Evolutionary conservation across 2,797 vertebrate species (phyloP).

Genomic region (Crax fasciolata): DNA sequence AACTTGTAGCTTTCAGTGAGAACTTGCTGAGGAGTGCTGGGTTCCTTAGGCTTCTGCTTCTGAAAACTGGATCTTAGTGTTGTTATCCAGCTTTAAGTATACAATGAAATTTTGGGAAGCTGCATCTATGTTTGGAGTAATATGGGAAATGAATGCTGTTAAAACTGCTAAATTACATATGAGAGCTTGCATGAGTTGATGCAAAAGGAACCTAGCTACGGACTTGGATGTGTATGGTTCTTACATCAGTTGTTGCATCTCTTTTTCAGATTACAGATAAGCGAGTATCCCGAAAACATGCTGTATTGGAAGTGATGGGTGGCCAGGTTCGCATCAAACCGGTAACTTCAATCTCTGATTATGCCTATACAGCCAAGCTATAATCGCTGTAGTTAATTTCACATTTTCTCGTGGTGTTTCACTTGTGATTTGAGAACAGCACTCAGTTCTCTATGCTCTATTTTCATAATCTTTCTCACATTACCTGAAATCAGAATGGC

Average conservation of each 20-base stretch:
- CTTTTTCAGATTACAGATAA: slow-evolving; percentile 83
- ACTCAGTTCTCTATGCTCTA: neutral
- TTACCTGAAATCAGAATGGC: too few species aligned
- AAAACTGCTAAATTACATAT: neutral
- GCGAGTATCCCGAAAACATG: slow-evolving; percentile 88
- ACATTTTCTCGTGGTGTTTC: neutral
- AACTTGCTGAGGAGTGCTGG: neutral
- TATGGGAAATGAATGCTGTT: neutral
- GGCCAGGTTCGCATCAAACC: slow-evolving; percentile 88
- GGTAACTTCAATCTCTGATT: slow-evolving; percentile 69
- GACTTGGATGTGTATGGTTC: neutral
- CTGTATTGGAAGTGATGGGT: slow-evolving; percentile 84
- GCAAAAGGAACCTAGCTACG: neutral
- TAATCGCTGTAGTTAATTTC: too few species aligned
- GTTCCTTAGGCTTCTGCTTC: neutral
- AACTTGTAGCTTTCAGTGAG: neutral
- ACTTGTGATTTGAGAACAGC: neutral
- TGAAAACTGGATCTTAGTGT: neutral
- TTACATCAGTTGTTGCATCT: neutral
- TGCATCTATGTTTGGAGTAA: neutral
- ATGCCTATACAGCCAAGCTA: neutral
- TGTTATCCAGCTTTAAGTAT: rapidly evolving
- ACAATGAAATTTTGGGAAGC: neutral
- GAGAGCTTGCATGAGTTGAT: neutral
- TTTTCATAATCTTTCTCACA: neutral